phyloP scores from a whole-genome alignment of 1,140 invertebrate species.

The Drosophila eugracilis region DNA sequence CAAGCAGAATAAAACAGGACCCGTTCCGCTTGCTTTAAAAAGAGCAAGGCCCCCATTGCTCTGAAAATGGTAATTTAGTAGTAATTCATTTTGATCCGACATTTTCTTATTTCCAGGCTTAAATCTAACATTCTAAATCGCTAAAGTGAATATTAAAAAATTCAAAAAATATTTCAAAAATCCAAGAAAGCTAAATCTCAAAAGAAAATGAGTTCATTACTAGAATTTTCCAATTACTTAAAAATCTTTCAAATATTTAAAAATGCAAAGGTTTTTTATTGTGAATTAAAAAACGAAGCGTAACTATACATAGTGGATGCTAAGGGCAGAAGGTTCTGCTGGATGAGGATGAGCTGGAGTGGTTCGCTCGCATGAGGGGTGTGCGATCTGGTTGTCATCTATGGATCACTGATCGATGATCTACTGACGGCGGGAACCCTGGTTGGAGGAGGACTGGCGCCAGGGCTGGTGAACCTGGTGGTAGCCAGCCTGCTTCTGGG shows the following conservation, averaged over 20 bases:
- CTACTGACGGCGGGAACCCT: constrained; percentile 31
- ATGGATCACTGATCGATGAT: constrained; percentile 6
- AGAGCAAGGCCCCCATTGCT: too few relatives aligned
- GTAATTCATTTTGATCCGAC: too few relatives aligned
- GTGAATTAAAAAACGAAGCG: constrained; percentile 37
- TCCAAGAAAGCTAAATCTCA: too few relatives aligned
- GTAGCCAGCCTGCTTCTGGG: constrained; percentile 64
- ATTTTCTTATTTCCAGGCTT: too few relatives aligned
- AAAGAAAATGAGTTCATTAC: too few relatives aligned
- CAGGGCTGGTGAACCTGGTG: constrained; percentile 59
- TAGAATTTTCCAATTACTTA: too few relatives aligned
- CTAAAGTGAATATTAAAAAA: too few relatives aligned
- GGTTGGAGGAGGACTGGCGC: constrained; percentile 30
- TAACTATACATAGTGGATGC: constrained; percentile 25
- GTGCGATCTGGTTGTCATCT: constrained; percentile 31
- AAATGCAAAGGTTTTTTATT: constrained; percentile 48
- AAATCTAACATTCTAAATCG: too few relatives aligned
- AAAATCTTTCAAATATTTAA: constrained; percentile 5
- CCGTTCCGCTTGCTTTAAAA: too few relatives aligned
- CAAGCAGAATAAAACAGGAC: too few relatives aligned
- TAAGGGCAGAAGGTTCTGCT: background rate
- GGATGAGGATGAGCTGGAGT: constrained; percentile 21
- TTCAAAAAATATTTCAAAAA: too few relatives aligned
- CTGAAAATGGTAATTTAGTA: too few relatives aligned
- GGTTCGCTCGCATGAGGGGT: constrained; percentile 44